Evolutionary conservation across 2,888 invertebrate species (phyloP), one percentile per base, ranked within the genome.

Genomic region (Synanthedon andrenaeformis): DNA sequence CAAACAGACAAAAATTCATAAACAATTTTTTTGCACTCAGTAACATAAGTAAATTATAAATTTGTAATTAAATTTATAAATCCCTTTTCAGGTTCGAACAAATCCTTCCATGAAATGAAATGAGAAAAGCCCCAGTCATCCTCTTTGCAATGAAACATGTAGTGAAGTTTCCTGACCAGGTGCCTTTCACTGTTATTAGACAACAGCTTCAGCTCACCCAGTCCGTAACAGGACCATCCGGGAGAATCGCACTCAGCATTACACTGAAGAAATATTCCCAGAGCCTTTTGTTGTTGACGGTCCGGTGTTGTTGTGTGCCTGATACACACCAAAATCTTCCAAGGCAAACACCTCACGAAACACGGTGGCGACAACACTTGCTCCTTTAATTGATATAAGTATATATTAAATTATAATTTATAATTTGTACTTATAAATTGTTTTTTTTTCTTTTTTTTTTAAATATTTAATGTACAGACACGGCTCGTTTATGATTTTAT

Each of bases 281-380:
- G 79, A 2, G 93, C 92, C 56, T 91, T 90, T 66, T 92, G 92
- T 48, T 90, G 89, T 58, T 91, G 90, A 53, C 93, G 89, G 53
- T 95, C 94, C 57, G 93, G 92, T 56, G 92, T 92, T 2, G 92
- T 91, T 59, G 92, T 93, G 55, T 80, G 70, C 4, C 97, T 90
- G 12, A 96, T 94, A 90, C 98, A 95, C 6, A 97, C 95, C 91
- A 99, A 94, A 60, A 99, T 98, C 84, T 96, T 97, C 99, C 99
- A 99, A 54, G 99, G 99, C 66, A 99, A 89, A 86, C 98, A 98
- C 54, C 99, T 90, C 4, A 98, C 96, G 82, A 92, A 96, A 68
- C 94, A 96, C 1, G 97, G 92, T 4, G 95, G 94, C 12, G 98
- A 98, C 12, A 98, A 88, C 45, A 91, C 90, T 59, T 93, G 92